Conservation (phyloP, 2,113 vertebrate species). For the Plecturocebus donacophilus region DNA sequence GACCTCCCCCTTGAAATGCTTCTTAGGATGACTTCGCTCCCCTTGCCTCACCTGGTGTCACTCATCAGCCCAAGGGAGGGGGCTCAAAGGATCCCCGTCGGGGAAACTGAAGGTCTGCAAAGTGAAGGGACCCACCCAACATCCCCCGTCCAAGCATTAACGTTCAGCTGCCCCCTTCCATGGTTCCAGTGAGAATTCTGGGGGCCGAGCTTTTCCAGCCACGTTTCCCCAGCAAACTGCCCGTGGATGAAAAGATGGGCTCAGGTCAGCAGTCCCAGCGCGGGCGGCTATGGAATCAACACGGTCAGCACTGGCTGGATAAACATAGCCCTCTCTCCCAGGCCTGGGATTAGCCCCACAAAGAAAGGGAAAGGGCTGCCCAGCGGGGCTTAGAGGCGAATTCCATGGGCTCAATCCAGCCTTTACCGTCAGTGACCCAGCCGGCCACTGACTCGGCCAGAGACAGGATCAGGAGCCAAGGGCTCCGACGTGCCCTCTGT, state of each 20-base stretch:
- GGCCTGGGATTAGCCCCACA: slow-evolving; percentile 44
- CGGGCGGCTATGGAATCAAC: not conserved
- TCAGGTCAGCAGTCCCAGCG: not conserved
- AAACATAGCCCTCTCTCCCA: not conserved
- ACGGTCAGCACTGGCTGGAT: not conserved
- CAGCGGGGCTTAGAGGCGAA: not conserved
- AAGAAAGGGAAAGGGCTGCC: not conserved
- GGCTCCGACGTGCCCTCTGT: rapidly evolving
- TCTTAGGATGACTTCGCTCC: not conserved
- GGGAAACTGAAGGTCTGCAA: not conserved
- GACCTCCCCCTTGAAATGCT: rapidly evolving
- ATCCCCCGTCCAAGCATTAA: not conserved
- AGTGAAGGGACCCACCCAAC: not conserved
- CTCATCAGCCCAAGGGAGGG: not conserved
- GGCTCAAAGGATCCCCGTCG: too few species aligned
- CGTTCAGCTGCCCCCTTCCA: not conserved
- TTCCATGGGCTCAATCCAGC: not conserved
- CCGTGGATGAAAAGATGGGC: not conserved
- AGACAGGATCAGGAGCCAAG: not conserved
- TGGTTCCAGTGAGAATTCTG: too few species aligned
- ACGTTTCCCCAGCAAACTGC: too few species aligned
- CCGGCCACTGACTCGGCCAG: not conserved
- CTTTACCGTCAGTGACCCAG: not conserved
- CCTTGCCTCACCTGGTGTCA: not conserved
- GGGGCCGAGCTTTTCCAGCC: not conserved